Evolutionary conservation across 2,888 invertebrate genomes (phyloP).

Genomic region (Diarsia brunnea): DNA sequence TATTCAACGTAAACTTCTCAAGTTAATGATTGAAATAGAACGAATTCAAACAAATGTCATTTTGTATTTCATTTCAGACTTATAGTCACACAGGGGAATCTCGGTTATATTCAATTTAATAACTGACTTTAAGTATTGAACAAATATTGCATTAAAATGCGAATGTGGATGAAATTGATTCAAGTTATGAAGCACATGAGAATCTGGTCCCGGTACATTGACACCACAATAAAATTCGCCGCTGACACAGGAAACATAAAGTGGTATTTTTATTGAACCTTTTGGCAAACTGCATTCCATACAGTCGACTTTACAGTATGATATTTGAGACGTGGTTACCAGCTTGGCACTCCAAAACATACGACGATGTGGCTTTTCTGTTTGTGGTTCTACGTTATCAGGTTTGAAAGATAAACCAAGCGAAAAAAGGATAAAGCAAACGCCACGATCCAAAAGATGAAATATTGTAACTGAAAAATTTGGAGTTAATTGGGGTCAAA

Average conservation of each 20-base stretch:
- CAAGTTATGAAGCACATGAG: slow-evolving; percentile 76
- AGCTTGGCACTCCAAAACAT: slow-evolving; percentile 61
- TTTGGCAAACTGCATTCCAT: slow-evolving; percentile 85
- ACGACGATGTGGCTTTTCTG: slow-evolving; percentile 44
- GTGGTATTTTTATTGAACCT: slow-evolving; percentile 86
- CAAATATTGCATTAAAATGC: slow-evolving; percentile 69
- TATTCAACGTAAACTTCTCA: slow-evolving; percentile 31
- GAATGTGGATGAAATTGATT: slow-evolving; percentile 78
- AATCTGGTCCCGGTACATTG: slow-evolving; percentile 83
- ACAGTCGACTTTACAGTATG: slow-evolving; percentile 73
- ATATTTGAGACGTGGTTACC: slow-evolving; percentile 71
- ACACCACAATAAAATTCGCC: slow-evolving; percentile 86
- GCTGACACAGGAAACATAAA: slow-evolving; percentile 88
- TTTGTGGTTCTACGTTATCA: slow-evolving; percentile 53
- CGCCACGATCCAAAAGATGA: background rate
- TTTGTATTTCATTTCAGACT: slow-evolving; percentile 53
- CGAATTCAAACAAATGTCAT: slow-evolving; percentile 40
- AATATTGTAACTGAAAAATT: slow-evolving; percentile 35
- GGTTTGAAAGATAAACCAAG: slow-evolving; percentile 22
- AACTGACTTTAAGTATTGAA: slow-evolving; percentile 54
- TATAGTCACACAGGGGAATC: slow-evolving; percentile 52
- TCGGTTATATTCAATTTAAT: slow-evolving; percentile 54
- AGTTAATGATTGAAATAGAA: slow-evolving; percentile 53
- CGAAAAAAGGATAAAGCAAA: slow-evolving; percentile 38
- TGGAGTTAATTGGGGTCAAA: slow-evolving; percentile 45